Evolutionary conservation across 92 coral and sea anemone genomes (phyloP).

Genomic region (Hydrozoanthus gracilis): DNA sequence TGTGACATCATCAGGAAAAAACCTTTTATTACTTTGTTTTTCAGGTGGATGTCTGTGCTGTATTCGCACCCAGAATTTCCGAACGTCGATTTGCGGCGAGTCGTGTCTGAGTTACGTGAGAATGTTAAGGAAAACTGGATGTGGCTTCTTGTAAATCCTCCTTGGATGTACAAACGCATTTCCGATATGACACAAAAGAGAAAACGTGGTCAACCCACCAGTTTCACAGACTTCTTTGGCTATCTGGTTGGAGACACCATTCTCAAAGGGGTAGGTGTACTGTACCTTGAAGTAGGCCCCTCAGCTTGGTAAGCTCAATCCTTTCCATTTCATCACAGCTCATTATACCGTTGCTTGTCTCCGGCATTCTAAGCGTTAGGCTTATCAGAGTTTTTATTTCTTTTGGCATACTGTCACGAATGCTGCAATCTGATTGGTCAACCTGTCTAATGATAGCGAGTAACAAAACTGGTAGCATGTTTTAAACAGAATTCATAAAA

Average conservation of each 20-base stretch:
- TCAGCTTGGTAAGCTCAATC: too few species aligned
- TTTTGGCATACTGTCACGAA: too few species aligned
- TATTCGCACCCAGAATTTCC: conserved; percentile 46
- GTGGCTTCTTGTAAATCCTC: conserved; percentile 25
- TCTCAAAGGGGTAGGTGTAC: conserved; percentile 51
- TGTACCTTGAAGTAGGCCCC: too few species aligned
- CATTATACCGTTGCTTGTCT: too few species aligned
- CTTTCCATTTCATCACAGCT: too few species aligned
- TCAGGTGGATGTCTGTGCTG: conserved; percentile 49
- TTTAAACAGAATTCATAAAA: too few species aligned
- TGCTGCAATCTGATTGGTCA: too few species aligned
- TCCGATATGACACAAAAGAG: conserved; percentile 7
- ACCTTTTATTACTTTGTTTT: neutral
- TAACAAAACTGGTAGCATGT: too few species aligned
- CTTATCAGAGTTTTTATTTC: too few species aligned
- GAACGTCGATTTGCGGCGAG: neutral
- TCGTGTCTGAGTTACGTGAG: conserved; percentile 2
- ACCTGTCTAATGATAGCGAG: too few species aligned
- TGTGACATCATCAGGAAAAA: too few species aligned
- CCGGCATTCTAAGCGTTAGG: too few species aligned
- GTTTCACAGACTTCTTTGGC: conserved; percentile 63
- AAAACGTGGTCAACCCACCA: conserved; percentile 49
- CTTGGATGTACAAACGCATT: conserved; percentile 40
- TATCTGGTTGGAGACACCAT: conserved; percentile 57
- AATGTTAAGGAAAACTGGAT: conserved; percentile 36